Base-by-base conservation (phyloP, 2,113 vertebrate genomes). In the Eleginops maclovinus region DNA sequence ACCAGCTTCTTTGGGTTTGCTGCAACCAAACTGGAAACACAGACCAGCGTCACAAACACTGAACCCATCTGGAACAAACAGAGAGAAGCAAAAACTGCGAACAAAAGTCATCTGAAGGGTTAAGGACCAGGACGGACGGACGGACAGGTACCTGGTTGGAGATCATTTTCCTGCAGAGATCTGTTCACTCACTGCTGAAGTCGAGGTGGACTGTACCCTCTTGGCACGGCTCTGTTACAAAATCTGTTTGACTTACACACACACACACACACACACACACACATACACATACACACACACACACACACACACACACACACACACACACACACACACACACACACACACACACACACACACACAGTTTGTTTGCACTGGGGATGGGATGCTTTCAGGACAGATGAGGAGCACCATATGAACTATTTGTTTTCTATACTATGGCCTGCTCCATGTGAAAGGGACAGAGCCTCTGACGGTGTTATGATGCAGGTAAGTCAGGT, bases 141-240 rank as follows among this genome's bases (percentile, higher is more conserved):
- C 14, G 64, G 44, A 36, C 9, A 14, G 26, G 5, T 54, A 81
- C 83, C 77, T 73, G 72, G 6, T 3, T 44, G 65, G 15, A 50
- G 15, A n/a, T 77, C 82, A 64, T 77, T n/a, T 31, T 68, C 28
- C 43, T 51, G 58, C 60, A 53, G 22, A 36, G 0, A 44, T 41
- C 46, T 43, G 15, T 15, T 4, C 14, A 9, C n/a, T 43, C 15
- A 59, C 53, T 59, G 9, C 3, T 21, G 19, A 53, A 26, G 28
- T 22, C 76, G 75, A 79, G 79, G 82, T 84, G 28, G 28, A 31
- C 28, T 31, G 3, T 31, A 31, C 28, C 77, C 82, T 41, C 21
- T 53, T 36, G 17, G 16, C 56, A 63, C 22, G 51, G 26, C 15
- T 59, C 61, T 49, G 24, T 49, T 46, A 26, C 62, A 67, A 60